Base-by-base conservation (phyloP, 2,797 vertebrate genomes). In the Poecilia velifera region DNA sequence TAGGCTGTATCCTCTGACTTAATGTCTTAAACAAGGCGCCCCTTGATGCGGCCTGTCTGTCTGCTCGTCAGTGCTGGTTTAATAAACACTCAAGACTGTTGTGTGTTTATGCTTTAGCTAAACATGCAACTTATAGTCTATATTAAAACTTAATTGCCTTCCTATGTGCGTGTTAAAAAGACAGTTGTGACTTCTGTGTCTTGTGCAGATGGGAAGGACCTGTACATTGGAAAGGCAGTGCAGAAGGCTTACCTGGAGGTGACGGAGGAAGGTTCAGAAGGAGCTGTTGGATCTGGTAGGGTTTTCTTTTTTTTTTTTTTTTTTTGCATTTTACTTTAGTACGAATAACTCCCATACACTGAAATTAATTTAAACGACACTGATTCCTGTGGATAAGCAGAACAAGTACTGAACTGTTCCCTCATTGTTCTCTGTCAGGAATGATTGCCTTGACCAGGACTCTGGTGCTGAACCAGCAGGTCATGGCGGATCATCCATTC, bases 401-500 rank as follows among this genome's bases (percentile, higher is more conserved):
- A n/a, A 74, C 10, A 62, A 0, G 43, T 18, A 8, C 47, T 43
- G 2, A 41, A 18, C 20, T 72, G 9, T 34, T 25, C 46, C 28
- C 25, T 31, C 25, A 45, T 75, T 20, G 68, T 9, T 74, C 7
- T 82, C 36, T 80, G 43, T 76, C 83, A 99, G 98, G 98, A 89
- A 97, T 99, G 97, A 97, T 98, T 66, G 97, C 97, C 73, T 95
- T 97, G 91, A 98, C 97, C 82, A 96, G 98, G 94, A 99, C 97
- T 90, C 95, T 98, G 88, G 97, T 98, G 92, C 94, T 99, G 87
- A 98, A 98, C 79, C 98, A 98, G 45, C 98, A 99, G 59, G 97
- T 99, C 83, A 99, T 99, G 95, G 97, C 97, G 1, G 98, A 99
- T 90, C 98, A 99, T 88, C 98, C 98, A 0, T 99, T 99, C 93